Conservation (phyloP, 2,113 vertebrate genomes). For the Pyxicephalus adspersus region DNA sequence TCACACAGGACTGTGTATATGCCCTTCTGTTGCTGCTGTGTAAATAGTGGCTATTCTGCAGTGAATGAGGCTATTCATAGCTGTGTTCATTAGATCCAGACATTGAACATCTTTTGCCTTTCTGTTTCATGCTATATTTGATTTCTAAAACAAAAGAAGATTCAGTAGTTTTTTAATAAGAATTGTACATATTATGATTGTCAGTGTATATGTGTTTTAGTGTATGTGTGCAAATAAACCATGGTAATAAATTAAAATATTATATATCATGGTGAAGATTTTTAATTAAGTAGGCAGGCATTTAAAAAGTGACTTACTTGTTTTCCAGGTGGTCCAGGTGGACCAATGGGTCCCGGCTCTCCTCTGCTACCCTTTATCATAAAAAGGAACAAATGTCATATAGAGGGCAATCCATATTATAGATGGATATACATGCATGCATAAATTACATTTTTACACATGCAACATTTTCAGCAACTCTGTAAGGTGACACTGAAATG, state of each 20-base stretch:
- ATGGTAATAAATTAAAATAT: background rate
- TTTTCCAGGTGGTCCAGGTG: constrained; percentile 84
- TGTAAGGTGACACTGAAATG: too few species aligned
- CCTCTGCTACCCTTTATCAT: constrained; percentile 83
- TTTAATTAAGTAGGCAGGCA: background rate
- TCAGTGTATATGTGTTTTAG: background rate
- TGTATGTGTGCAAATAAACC: background rate
- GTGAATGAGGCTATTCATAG: constrained; percentile 74
- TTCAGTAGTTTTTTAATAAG: background rate
- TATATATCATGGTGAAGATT: background rate
- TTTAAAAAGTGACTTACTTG: constrained; percentile 75
- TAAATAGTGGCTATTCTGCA: constrained; percentile 72
- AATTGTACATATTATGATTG: background rate
- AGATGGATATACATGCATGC: too few species aligned
- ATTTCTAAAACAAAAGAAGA: background rate
- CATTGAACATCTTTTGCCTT: constrained; percentile 56
- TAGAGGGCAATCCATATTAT: too few species aligned
- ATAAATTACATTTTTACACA: too few species aligned
- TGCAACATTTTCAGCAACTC: too few species aligned
- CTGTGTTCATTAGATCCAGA: constrained; percentile 56
- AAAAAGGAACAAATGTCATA: constrained; percentile 1
- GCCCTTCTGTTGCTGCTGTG: constrained; percentile 69
- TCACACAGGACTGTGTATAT: constrained; percentile 69
- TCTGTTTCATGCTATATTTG: constrained; percentile 31
- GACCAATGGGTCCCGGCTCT: constrained; percentile 78